Evolutionary conservation across 2,113 vertebrate genomes (phyloP), one percentile per base, ranked within the genome.

Genomic region (Cyphomyrus discorhynchus): DNA sequence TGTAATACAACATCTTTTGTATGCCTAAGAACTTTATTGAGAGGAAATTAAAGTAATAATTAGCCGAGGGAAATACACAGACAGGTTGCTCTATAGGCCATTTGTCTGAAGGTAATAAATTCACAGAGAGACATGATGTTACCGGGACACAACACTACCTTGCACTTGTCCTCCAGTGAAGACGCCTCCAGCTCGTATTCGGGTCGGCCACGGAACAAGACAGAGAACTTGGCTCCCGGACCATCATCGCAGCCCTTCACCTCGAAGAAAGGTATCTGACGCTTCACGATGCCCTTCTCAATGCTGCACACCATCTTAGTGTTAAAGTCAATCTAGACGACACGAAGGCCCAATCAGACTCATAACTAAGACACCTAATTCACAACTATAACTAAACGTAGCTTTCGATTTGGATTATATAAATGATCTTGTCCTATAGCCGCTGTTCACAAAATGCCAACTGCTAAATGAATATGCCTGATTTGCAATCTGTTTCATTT

Each of bases 321-420:
- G 19, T 94, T 96, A 93, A 97, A 97, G 93, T 97, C 95, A 3
- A 97, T 95, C 96, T 97, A 91, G 82, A 93, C 93, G 0, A n/a
- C 1, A 45, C 52, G 58, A 9, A 89, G 11, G 91, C 70, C 91
- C 24, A 7, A 45, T 82, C 10, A 66, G 46, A 52, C 17, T 56
- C 5, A 3, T 21, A 39, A 56, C 19, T 8, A 46, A 88, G 7
- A 86, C 45, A 86, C 24, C 49, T 1, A 27, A 52, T 11, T 31
- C 13, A 52, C 24, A 53, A 13, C 21, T 19, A 70, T 47, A 11
- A 50, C 11, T 31, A 86, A 15, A 49, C 24, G 13, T 27, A 15
- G 45, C 83, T 15, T 86, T 46, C 21, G 13, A 15, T 10, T 13
- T 47, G 19, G 83, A 27, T 86, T 27, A 47, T 86, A 11, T 10